phyloP scores from a whole-genome alignment of 2,888 invertebrate species.

The Willowsia nigromaculata region DNA sequence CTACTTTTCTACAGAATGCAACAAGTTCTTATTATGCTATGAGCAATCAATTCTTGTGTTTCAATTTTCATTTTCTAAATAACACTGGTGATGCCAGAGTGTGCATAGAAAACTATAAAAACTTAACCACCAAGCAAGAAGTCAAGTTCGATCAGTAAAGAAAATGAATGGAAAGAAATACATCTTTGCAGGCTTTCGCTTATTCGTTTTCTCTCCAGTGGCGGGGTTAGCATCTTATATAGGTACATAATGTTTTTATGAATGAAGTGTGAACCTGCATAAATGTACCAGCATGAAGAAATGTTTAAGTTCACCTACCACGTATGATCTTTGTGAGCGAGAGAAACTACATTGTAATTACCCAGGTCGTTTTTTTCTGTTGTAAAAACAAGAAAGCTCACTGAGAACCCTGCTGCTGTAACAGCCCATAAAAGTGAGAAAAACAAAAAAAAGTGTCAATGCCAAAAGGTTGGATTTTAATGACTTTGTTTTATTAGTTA shows the following conservation, averaged over 20 bases:
- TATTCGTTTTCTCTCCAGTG: neutral
- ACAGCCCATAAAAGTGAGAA: constrained; percentile 67
- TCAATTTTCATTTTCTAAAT: neutral
- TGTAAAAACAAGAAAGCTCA: constrained; percentile 56
- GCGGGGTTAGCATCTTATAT: no score
- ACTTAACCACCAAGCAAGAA: no score
- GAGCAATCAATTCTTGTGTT: neutral
- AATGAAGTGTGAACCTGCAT: neutral
- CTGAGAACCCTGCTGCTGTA: constrained; percentile 61
- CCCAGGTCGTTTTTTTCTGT: constrained; percentile 20
- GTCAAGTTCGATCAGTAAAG: neutral
- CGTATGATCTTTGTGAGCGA: neutral
- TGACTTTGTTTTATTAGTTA: constrained; percentile 15
- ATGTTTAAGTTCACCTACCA: neutral
- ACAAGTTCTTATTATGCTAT: neutral
- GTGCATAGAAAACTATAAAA: neutral
- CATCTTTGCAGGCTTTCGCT: neutral
- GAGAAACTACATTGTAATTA: constrained; percentile 13
- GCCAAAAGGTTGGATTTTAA: constrained; percentile 61
- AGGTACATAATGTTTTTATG: constrained; percentile 13
- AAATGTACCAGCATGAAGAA: neutral
- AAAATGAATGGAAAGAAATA: neutral
- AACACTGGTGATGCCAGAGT: neutral
- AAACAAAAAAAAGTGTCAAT: constrained; percentile 70
- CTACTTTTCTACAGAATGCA: neutral